A percentile compares a stretch with the other conserved stretches of the same genome.
Evolutionary conservation across 2,888 invertebrate genomes (phyloP).

Genomic region (Prenolepis imparis): DNA sequence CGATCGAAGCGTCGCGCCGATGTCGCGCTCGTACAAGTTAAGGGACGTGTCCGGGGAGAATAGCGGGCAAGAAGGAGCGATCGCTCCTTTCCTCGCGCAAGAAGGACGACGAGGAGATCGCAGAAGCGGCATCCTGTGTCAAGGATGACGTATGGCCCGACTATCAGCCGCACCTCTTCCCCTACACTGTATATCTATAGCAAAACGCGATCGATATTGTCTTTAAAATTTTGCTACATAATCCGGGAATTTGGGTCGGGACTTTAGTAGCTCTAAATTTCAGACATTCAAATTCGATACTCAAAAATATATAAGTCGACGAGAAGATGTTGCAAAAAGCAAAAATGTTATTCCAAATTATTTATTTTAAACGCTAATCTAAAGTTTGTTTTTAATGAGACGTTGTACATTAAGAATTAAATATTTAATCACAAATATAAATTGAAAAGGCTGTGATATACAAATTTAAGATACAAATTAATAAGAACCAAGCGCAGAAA

Average conservation of each 20-base stretch:
- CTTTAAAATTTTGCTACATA: slow-evolving; percentile 18
- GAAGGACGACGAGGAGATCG: slow-evolving; percentile 79
- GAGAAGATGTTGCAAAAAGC: not conserved
- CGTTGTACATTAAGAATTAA: not conserved
- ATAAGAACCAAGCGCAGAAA: too few species aligned
- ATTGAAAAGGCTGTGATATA: too few species aligned
- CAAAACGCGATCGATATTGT: slow-evolving; percentile 4
- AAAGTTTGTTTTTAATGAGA: not conserved
- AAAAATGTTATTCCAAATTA: not conserved
- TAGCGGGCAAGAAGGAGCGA: slow-evolving; percentile 80
- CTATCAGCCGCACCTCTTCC: slow-evolving; percentile 60
- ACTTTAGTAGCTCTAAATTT: not conserved
- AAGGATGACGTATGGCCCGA: slow-evolving; percentile 82
- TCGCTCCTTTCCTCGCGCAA: slow-evolving; percentile 75
- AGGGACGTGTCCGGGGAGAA: slow-evolving; percentile 76
- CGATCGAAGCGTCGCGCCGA: slow-evolving; percentile 69
- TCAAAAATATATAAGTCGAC: not conserved
- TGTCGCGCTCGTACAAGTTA: slow-evolving; percentile 80
- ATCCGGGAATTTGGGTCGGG: not conserved
- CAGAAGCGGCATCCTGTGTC: slow-evolving; percentile 78
- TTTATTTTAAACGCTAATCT: not conserved
- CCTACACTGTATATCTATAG: slow-evolving; percentile 12
- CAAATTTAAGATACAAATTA: too few species aligned
- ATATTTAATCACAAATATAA: not conserved
- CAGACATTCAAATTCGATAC: not conserved